Percentiles rank a stretch among this genome's conserved stretches.
Evolutionary conservation across 2,888 invertebrate genomes (phyloP).

Genomic region (Polyploca ridens): DNA sequence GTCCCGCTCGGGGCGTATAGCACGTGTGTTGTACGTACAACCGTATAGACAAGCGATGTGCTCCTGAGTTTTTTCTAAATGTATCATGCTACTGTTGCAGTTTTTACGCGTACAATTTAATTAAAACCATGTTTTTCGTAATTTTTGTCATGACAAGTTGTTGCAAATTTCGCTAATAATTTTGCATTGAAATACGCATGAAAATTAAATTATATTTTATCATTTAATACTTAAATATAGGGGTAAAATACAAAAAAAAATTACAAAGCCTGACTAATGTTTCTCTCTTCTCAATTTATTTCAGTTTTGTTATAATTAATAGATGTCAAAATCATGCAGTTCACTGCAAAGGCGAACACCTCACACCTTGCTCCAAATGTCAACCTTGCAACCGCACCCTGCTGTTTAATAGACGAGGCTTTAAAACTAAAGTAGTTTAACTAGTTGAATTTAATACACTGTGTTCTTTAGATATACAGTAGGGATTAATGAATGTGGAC

Average conservation of each 20-base stretch:
- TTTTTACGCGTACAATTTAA: no score
- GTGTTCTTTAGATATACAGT: no score
- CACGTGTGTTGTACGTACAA: constrained; percentile 51
- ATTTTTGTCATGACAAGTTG: no score
- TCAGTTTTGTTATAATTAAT: background rate
- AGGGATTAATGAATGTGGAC: no score
- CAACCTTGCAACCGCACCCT: background rate
- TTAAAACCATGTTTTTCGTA: no score
- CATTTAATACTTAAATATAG: no score
- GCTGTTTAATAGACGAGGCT: constrained; percentile 2
- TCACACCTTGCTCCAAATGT: constrained; percentile 8
- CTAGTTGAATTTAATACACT: background rate
- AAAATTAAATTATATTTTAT: no score
- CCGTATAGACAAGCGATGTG: constrained; percentile 16
- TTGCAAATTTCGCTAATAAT: no score
- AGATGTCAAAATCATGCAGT: background rate
- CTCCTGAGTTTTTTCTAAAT: no score
- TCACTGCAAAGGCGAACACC: constrained; percentile 1
- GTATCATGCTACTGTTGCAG: no score
- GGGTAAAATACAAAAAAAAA: background rate
- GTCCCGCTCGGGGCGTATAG: constrained; percentile 40
- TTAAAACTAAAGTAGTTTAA: background rate
- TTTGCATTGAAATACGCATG: no score
- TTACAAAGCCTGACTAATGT: background rate
- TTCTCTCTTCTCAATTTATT: background rate